These are phyloP conservation scores for Coracias cyanogaster DNA, from an alignment of 2,797 vertebrate species.

Conservation along the genomic window DNA sequence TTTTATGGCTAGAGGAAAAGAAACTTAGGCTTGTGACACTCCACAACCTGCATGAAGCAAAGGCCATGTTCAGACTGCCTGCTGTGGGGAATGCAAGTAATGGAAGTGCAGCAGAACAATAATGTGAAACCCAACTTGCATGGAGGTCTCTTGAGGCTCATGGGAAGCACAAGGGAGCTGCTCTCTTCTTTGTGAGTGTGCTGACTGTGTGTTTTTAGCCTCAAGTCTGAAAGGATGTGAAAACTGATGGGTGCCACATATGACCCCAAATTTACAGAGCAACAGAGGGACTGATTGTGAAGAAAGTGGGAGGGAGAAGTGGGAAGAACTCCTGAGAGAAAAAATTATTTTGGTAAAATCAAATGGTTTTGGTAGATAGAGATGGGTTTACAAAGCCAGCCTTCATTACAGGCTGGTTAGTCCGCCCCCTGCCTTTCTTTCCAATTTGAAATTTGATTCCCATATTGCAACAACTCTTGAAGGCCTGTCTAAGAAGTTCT, in stretches of 20 bases:
- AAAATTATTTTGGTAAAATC: not conserved
- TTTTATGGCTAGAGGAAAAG: not conserved
- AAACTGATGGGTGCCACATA: not conserved
- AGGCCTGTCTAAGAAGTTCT: not conserved
- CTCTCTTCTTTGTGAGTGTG: not conserved
- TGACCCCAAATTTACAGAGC: not conserved
- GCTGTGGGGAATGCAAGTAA: not conserved
- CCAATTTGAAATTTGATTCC: not conserved
- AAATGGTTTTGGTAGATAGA: not conserved
- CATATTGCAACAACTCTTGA: not conserved
- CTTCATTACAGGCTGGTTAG: rapidly evolving
- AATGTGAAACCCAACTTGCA: not conserved
- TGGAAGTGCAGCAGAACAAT: not conserved
- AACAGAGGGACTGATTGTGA: not conserved
- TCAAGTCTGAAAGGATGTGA: not conserved
- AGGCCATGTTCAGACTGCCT: not conserved
- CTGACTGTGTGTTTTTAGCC: not conserved
- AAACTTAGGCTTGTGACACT: not conserved
- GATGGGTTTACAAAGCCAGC: not conserved
- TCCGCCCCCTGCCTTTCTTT: not conserved
- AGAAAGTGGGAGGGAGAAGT: not conserved
- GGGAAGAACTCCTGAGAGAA: not conserved
- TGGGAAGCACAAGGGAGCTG: not conserved
- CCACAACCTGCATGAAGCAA: not conserved
- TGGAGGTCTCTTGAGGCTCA: not conserved